A percentile compares a stretch with the other conserved stretches of the same genome.
Conservation (phyloP, 2,797 vertebrate species). For the Orestias chungarensis region DNA sequence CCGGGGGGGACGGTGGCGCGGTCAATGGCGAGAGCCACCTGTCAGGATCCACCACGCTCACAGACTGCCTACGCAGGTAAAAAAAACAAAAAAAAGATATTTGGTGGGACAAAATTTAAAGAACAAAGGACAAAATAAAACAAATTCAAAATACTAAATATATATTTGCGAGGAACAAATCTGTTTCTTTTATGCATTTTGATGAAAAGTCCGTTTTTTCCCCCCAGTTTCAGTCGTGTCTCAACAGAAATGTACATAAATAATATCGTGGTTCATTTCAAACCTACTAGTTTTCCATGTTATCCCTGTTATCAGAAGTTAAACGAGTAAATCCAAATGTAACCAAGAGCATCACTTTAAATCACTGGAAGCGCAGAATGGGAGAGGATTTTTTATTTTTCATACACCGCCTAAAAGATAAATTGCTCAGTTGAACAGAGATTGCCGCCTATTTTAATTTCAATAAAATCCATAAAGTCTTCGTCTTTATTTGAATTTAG, state of each 20-base stretch:
- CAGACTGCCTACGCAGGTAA: slow-evolving; percentile 96
- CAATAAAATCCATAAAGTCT: too few relatives aligned
- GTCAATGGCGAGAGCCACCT: slow-evolving; percentile 95
- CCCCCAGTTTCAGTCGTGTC: too few relatives aligned
- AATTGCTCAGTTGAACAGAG: neutral
- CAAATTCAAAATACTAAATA: neutral
- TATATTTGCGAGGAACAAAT: neutral
- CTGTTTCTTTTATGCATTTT: neutral
- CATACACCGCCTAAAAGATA: neutral
- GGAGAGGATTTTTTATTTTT: neutral
- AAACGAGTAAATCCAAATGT: neutral
- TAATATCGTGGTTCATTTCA: too few relatives aligned
- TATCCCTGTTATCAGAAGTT: neutral
- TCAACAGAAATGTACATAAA: too few relatives aligned
- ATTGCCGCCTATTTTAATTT: too few relatives aligned
- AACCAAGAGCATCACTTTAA: neutral
- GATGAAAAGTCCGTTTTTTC: neutral
- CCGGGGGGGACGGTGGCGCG: slow-evolving; percentile 91
- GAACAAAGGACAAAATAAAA: neutral
- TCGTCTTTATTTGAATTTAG: too few relatives aligned
- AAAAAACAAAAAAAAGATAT: too few relatives aligned
- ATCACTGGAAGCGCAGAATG: neutral
- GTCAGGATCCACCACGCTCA: slow-evolving; percentile 94
- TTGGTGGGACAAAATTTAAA: neutral
- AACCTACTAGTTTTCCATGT: neutral